Conservation (phyloP, 1,140 invertebrate genomes). For the Aphidius ervi region DNA sequence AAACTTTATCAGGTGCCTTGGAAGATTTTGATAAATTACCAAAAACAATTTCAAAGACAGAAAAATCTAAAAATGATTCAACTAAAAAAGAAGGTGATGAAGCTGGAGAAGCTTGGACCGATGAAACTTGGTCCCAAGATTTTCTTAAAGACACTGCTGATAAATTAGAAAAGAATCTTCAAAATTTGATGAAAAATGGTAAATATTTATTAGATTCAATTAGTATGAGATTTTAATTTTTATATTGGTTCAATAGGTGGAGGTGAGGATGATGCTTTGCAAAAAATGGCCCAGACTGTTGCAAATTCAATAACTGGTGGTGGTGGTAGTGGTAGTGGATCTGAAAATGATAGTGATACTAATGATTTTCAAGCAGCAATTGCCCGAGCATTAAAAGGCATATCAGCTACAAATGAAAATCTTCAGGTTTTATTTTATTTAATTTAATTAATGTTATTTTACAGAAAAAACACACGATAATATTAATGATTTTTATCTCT, state of each 20-base stretch:
- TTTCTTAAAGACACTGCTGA: slow-evolving; percentile 42
- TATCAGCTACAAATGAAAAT: slow-evolving; percentile 45
- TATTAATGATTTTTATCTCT: slow-evolving; percentile 1
- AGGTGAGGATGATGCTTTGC: slow-evolving; percentile 37
- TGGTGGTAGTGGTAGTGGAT: slow-evolving; percentile 25
- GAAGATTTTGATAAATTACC: slow-evolving; percentile 51
- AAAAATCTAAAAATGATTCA: slow-evolving; percentile 11
- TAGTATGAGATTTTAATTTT: no score
- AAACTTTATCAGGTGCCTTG: slow-evolving; percentile 46
- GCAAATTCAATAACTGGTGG: slow-evolving; percentile 31
- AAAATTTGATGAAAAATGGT: slow-evolving; percentile 42
- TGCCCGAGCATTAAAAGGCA: slow-evolving; percentile 48
- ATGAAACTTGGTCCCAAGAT: slow-evolving; percentile 41
- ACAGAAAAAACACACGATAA: neutral
- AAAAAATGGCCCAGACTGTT: slow-evolving; percentile 46
- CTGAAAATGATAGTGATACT: slow-evolving; percentile 18
- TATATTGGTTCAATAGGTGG: slow-evolving; percentile 16
- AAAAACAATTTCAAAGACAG: slow-evolving; percentile 27
- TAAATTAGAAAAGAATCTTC: slow-evolving; percentile 42
- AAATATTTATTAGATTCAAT: slow-evolving; percentile 9
- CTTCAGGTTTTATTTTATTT: slow-evolving; percentile 37
- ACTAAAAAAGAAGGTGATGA: slow-evolving; percentile 24
- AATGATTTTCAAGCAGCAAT: slow-evolving; percentile 48
- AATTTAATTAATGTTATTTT: slow-evolving; percentile 1
- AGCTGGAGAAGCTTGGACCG: slow-evolving; percentile 20